Evolutionary conservation across 2,888 invertebrate genomes (phyloP).

Genomic region (Meloe dianella): DNA sequence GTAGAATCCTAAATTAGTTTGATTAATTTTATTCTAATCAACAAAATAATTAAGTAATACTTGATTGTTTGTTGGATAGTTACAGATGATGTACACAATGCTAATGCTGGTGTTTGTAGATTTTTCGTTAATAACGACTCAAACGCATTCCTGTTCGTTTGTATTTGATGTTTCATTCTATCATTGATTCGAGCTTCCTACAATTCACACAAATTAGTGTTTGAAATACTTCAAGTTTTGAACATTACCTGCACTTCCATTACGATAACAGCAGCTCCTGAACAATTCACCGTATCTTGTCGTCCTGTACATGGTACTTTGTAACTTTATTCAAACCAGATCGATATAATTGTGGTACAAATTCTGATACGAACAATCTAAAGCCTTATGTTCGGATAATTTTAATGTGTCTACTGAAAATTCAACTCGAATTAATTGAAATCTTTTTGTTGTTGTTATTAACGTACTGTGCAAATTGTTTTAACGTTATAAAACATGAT

Average conservation of each 20-base stretch:
- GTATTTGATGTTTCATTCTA: constrained; percentile 67
- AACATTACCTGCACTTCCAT: constrained; percentile 61
- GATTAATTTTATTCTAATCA: background rate
- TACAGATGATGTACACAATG: constrained; percentile 67
- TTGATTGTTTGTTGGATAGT: constrained; percentile 66
- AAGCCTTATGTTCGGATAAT: constrained; percentile 69
- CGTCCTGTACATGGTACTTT: constrained; percentile 63
- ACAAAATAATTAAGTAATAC: constrained; percentile 43
- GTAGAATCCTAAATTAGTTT: constrained; percentile 48
- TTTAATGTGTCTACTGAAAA: constrained; percentile 65
- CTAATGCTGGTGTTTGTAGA: constrained; percentile 66
- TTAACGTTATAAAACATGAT: constrained; percentile 56
- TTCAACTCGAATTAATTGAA: too few relatives aligned
- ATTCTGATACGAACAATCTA: constrained; percentile 71
- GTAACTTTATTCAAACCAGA: constrained; percentile 57
- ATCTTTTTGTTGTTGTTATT: too few relatives aligned
- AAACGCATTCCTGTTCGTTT: constrained; percentile 71
- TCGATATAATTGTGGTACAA: constrained; percentile 67
- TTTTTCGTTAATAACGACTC: constrained; percentile 68
- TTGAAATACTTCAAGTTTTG: too few relatives aligned
- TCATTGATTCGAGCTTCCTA: constrained; percentile 67
- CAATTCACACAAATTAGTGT: constrained; percentile 24
- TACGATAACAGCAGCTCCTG: constrained; percentile 66
- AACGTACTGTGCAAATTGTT: constrained; percentile 61
- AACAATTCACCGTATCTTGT: constrained; percentile 64